Base-by-base conservation (phyloP, 2,797 vertebrate genomes). In the Tolypeutes matacus region DNA sequence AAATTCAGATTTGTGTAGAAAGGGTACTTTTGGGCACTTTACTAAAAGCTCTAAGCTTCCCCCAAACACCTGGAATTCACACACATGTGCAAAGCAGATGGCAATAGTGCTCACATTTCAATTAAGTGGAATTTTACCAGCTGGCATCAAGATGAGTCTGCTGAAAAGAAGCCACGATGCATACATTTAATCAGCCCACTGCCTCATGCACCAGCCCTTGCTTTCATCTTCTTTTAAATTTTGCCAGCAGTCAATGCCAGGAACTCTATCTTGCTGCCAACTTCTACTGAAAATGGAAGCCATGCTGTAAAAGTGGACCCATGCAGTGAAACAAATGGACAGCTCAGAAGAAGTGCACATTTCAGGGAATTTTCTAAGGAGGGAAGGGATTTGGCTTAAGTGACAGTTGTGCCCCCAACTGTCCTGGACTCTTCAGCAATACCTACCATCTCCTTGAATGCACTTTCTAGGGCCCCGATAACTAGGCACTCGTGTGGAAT, bases 361-460 rank as follows among this genome's bases (percentile, higher is more conserved):
- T 2, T 25, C 27, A 1, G n/a, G 69, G 76, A 60, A 17, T 31
- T 17, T 29, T 39, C n/a, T 12, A n/a, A 31, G 31, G 12, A 62
- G n/a, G 12, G 12, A 10, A 9, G 12, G 83, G 72, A 10, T 2
- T 7, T 5, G 91, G 72, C 0, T 0, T 1, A 7, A 13, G 65
- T 5, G 31, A 10, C 25, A 1, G 0, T 21, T 4, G 17, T 0
- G 49, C 29, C 1, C 67, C 53, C 53, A 7, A 4, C 2, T 1
- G 11, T 10, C 72, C 31, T 0, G 23, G 39, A 0, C 64, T 5
- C 27, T 14, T 3, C 1, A 0, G 5, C 0, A 25, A 76, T 27
- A 98, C 99, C 96, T 98, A 99, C 99, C 99, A 99, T 99, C 96
- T 99, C 99, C 98, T 99, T 99, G 98, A 99, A 99, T 0, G 99